A percentile compares a stretch with the other conserved stretches of the same genome.
phyloP scores from a whole-genome alignment of 2,113 vertebrate genomes.

The Alces alces region DNA sequence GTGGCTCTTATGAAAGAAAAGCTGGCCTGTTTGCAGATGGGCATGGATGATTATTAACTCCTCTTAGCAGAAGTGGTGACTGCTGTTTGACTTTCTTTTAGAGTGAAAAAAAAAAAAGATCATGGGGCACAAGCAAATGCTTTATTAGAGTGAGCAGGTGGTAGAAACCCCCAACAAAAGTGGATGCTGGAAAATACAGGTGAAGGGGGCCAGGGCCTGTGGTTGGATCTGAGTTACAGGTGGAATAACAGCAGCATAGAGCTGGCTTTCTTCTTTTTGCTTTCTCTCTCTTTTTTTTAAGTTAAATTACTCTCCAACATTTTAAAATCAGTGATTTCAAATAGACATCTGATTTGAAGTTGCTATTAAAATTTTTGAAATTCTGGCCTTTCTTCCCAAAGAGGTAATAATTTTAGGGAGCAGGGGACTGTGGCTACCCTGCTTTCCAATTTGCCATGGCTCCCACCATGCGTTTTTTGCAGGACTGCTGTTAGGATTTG shows the following conservation, averaged over 20 bases:
- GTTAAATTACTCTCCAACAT: not conserved
- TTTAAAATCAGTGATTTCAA: not conserved
- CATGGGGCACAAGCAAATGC: not conserved
- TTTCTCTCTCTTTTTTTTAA: not conserved
- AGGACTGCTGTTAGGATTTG: not conserved
- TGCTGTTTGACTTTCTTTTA: not conserved
- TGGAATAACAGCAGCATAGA: fast-evolving
- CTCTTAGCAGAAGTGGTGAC: not conserved
- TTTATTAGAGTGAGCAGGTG: not conserved
- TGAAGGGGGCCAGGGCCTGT: not conserved
- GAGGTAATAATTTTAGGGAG: not conserved
- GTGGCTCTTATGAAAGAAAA: not conserved
- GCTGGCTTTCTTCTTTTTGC: too few relatives aligned
- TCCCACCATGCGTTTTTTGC: not conserved
- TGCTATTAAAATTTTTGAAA: not conserved
- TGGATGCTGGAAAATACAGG: not conserved
- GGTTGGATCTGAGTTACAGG: not conserved
- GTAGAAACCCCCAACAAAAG: not conserved
- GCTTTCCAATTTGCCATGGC: not conserved
- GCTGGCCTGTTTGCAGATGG: not conserved
- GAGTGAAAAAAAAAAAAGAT: not conserved
- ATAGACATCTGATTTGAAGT: not conserved
- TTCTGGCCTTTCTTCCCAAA: not conserved
- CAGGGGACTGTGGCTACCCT: too few relatives aligned
- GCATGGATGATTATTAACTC: not conserved